Evolutionary conservation across 2,888 invertebrate genomes (phyloP), one percentile per base, ranked within the genome.

Genomic region (Drosophila imparisetae): DNA sequence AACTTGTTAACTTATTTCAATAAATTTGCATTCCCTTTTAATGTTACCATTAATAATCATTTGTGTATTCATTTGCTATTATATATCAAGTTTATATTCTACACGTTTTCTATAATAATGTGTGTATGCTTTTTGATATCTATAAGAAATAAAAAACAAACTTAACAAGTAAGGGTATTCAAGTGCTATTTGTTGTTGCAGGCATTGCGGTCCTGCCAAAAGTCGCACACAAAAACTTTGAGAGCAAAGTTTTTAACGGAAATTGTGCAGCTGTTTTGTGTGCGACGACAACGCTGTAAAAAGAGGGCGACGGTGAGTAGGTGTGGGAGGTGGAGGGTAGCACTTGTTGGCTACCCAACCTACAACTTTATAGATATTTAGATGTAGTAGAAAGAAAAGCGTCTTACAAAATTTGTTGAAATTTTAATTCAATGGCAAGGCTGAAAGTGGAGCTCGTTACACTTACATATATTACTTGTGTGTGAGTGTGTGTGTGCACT

Each of bases 261-360:
- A 87, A 88, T 83, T 80, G 81, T 89, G 86, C 87, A 87, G 87
- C 87, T 87, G 87, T 86, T 87, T 84, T 86, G 81, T 78, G 85
- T 81, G 80, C 62, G 66, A 63, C 65, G 78, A 78, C 71, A 72
- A 54, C 34, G 55, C 36, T 60, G 40, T 61, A 15, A 6, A 10
- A 49, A 7, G 29, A 6, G 58, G 59, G 29, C 27, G 29, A 7
- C 40, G 5, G 29, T 29, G 52, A 0, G 6, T 42, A 32, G 15
- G n/a, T 21, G 21, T 13, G 42, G 24, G 15, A 24, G 32, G 11
- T 29, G 27, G 10, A 29, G 30, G 21, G 36, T 15, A 66, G 66
- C 78, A 78, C 78, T 81, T 78, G 80, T 81, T 81, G 76, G 80
- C 66, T 53, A 45, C 53, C 60, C 48, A 74, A 62, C 66, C 53